phyloP scores from a whole-genome alignment of 2,113 vertebrate species.

The Neolamprologus cancellatus region DNA sequence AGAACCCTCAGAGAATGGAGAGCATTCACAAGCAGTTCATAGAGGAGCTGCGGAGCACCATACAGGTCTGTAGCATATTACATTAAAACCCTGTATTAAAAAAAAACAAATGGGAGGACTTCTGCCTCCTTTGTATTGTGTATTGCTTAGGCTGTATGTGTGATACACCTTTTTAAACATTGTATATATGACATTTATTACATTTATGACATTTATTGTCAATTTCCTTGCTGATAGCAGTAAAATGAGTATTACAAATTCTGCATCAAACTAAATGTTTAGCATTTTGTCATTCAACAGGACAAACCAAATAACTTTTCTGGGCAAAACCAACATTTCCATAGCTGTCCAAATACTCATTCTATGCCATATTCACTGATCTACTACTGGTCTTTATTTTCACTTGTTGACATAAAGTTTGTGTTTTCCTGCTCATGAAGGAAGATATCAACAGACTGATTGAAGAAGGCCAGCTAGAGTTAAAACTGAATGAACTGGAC shows the following conservation, averaged over 20 bases:
- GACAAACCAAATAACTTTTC: not conserved
- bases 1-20: slow-evolving; percentile 77
- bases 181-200: not conserved
- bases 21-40: slow-evolving; percentile 83
- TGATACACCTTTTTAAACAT: not conserved
- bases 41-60: slow-evolving; percentile 69
- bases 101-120: not conserved
- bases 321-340: not conserved
- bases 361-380: not conserved
- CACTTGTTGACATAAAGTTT: not conserved
- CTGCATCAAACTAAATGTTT: not conserved
- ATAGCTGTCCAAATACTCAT: not conserved
- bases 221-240: not conserved
- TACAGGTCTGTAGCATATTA: slow-evolving; percentile 67
- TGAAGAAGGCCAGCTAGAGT: slow-evolving; percentile 66
- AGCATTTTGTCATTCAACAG: not conserved
- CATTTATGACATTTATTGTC: not conserved
- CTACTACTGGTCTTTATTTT: not conserved
- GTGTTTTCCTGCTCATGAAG: slow-evolving; percentile 39
- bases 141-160: not conserved
- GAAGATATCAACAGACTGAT: slow-evolving; percentile 66
- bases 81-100: not conserved
- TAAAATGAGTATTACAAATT: not conserved
- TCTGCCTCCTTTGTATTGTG: not conserved
- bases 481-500: slow-evolving; percentile 70